These are phyloP conservation scores for Oncorhynchus clarkii DNA, from an alignment of 2,113 vertebrate species.

Conservation along the genomic window DNA sequence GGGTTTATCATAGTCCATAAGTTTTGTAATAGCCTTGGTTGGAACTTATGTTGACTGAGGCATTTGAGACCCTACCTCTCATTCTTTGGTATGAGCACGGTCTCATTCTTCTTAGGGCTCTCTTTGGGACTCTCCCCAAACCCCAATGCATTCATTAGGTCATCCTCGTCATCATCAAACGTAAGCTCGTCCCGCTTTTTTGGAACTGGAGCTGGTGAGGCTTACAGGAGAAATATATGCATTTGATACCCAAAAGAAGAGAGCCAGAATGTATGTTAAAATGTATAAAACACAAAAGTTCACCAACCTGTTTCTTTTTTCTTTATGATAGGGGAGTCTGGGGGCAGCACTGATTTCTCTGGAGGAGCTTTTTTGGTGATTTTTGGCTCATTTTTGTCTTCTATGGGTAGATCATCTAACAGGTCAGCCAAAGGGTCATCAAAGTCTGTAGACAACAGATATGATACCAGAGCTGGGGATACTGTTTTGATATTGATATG, in stretches of 20 bases:
- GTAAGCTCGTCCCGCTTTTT: slow-evolving; percentile 64
- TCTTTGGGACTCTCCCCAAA: slow-evolving; percentile 68
- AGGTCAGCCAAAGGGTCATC: slow-evolving; percentile 74
- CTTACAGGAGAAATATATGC: background rate
- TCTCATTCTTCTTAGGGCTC: slow-evolving; percentile 50
- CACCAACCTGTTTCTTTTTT: slow-evolving; percentile 23
- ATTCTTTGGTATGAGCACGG: slow-evolving; percentile 39
- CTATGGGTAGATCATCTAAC: slow-evolving; percentile 67
- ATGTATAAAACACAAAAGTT: background rate
- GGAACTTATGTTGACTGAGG: background rate
- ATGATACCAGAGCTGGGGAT: background rate
- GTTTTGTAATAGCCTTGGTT: too few relatives aligned
- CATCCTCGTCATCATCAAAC: slow-evolving; percentile 80
- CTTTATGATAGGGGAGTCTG: slow-evolving; percentile 35
- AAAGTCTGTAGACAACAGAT: slow-evolving; percentile 51
- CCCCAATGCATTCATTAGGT: slow-evolving; percentile 81
- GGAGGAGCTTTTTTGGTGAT: slow-evolving; percentile 31
- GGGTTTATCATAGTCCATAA: background rate
- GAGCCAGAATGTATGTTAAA: too few relatives aligned
- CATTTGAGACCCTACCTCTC: slow-evolving; percentile 50
- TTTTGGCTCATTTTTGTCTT: slow-evolving; percentile 17
- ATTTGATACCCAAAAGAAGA: background rate
- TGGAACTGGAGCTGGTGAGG: slow-evolving; percentile 37
- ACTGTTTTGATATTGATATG: background rate
- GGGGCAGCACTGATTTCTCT: slow-evolving; percentile 31